Conservation (phyloP, 2,113 vertebrate genomes). For the Guaruba guarouba region DNA sequence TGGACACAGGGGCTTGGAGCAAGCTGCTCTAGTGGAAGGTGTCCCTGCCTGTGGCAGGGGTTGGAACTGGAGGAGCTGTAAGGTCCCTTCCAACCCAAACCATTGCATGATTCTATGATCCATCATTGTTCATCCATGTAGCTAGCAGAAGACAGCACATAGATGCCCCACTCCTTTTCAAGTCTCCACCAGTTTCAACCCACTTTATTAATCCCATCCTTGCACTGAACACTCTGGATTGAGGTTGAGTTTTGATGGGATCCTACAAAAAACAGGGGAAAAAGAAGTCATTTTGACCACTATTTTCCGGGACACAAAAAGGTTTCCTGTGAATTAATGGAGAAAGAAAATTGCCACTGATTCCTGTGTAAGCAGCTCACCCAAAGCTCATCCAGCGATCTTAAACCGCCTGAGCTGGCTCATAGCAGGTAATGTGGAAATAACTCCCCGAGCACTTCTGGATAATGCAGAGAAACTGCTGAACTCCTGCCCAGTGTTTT, state of each 20-base stretch:
- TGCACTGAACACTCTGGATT: not conserved
- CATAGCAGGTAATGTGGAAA: not conserved
- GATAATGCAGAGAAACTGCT: not conserved
- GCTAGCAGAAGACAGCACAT: not conserved
- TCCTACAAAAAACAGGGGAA: not conserved
- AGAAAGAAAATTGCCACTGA: not conserved
- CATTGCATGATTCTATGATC: not conserved
- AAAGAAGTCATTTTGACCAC: not conserved
- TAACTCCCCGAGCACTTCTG: not conserved
- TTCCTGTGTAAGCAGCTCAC: not conserved
- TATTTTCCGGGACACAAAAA: not conserved
- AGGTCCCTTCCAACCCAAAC: not conserved
- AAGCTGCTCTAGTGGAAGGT: not conserved
- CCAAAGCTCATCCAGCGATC: not conserved
- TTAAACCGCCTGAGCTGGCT: not conserved
- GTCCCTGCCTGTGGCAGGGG: accelerated
- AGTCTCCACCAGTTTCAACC: not conserved
- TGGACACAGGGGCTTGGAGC: too few relatives aligned
- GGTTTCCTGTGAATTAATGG: not conserved
- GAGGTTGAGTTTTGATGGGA: not conserved
- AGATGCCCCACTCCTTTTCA: not conserved
- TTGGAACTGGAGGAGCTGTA: not conserved
- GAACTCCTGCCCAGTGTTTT: not conserved
- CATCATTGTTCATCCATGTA: not conserved
- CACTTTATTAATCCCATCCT: not conserved